These are phyloP conservation scores for Anguilla megastoma DNA, from an alignment of 2,797 vertebrate genomes.

Conservation along the genomic window DNA sequence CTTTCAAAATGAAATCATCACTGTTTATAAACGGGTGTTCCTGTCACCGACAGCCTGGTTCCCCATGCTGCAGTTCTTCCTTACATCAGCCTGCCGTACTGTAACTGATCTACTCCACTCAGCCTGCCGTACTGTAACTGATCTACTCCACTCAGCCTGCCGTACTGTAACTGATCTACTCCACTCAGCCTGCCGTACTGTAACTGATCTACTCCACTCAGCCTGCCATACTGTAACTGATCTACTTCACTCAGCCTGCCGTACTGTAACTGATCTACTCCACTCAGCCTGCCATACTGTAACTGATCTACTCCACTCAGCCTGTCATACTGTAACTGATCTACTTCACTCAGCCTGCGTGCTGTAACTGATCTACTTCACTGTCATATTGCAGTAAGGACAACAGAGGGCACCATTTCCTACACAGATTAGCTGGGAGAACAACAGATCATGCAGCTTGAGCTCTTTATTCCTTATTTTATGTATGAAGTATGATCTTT, in stretches of 20 bases:
- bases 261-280: too few relatives aligned
- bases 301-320: background rate
- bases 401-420: conserved; percentile 41
- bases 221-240: too few relatives aligned
- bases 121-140: too few relatives aligned
- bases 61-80: background rate
- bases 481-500: too few relatives aligned
- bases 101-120: background rate
- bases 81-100: background rate
- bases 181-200: background rate
- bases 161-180: too few relatives aligned
- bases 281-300: background rate
- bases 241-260: background rate
- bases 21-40: too few relatives aligned
- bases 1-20: too few relatives aligned
- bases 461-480: too few relatives aligned
- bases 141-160: background rate
- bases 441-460: too few relatives aligned
- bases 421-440: background rate
- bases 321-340: too few relatives aligned
- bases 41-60: background rate
- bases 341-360: background rate
- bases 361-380: too few relatives aligned
- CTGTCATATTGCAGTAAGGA: background rate
- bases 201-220: background rate